Base-by-base conservation (phyloP, 1,140 invertebrate genomes). In the Zaprionus ghesquierei region DNA sequence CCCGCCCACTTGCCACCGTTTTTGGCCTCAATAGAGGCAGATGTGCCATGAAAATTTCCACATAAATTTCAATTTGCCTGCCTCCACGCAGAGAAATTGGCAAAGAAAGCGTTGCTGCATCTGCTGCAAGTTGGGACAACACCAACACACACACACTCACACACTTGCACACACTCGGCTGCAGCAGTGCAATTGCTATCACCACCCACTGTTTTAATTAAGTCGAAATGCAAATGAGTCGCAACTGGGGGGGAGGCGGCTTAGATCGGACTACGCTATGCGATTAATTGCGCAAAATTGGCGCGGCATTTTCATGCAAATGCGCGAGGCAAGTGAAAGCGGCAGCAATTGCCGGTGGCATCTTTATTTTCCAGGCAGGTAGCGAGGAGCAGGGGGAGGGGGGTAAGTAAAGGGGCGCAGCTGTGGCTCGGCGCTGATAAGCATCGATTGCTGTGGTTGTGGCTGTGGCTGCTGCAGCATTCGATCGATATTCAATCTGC, bases 221-320 rank as follows among this genome's bases (percentile, higher is more conserved):
- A 89, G 84, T 81, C 76, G 72, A 79, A 74, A 86, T 86, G 82
- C 82, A 86, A 86, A 86, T 86, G 79, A 86, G 75, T 41, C 51
- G 62, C 82, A 75, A 69, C 75, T 9, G 38, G 18, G 62, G 70
- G 62, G 75, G 80, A 72, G 80, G 61, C 50, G 62, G 60, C 53
- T 61, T 46, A 82, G 81, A 82, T 86, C 65, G 70, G 82, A 73
- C 71, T 79, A 31, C 54, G 79, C 75, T 79, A 77, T 87, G 82
- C 82, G 79, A 86, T 86, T 86, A 86, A 86, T 86, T 86, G 82
- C 84, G 62, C 84, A 82, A 78, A 86, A 86, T 89, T 86, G 82
- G 75, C 71, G 71, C 79, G 66, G 78, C 77, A 87, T 78, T 86
- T 86, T 69, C 75, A 81, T 81, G 79, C 78, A 84, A 82, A 82